These are phyloP conservation scores for Venusia cambrica DNA, from an alignment of 2,888 invertebrate genomes.

Conservation along the genomic window DNA sequence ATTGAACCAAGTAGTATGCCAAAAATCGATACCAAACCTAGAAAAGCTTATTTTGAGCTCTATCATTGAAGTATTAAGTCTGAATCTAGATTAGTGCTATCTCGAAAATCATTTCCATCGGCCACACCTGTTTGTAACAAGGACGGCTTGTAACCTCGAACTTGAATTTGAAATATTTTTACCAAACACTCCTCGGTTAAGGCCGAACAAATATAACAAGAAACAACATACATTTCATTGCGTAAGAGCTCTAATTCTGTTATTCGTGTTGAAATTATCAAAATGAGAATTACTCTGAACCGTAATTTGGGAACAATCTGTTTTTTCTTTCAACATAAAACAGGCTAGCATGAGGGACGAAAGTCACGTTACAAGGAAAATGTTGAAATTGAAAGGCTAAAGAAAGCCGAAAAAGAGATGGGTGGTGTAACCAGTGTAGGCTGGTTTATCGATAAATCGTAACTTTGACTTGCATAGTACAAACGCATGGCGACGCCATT, in stretches of 20 bases:
- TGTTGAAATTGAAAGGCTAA: too few relatives aligned
- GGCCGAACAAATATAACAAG: conserved; percentile 18
- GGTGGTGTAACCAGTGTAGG: too few relatives aligned
- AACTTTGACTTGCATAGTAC: too few relatives aligned
- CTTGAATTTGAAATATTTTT: conserved; percentile 22
- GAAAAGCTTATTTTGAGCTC: conserved; percentile 1
- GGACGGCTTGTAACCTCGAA: conserved; percentile 24
- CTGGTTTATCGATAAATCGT: too few relatives aligned
- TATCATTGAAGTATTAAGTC: conserved; percentile 6
- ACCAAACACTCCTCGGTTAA: conserved; percentile 18
- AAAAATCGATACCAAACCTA: conserved; percentile 12
- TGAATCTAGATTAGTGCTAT: not conserved
- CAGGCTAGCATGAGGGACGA: too few relatives aligned
- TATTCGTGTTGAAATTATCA: conserved; percentile 1
- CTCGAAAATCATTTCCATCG: conserved; percentile 10
- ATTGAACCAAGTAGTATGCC: conserved; percentile 15
- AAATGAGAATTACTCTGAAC: too few relatives aligned
- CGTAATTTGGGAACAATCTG: too few relatives aligned
- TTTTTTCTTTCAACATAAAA: too few relatives aligned
- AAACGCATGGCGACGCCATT: too few relatives aligned
- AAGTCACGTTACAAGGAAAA: too few relatives aligned
- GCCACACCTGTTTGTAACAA: conserved; percentile 22
- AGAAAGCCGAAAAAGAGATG: too few relatives aligned
- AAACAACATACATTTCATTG: conserved; percentile 16
- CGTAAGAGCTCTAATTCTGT: conserved; percentile 10